Evolutionary conservation across 2,888 invertebrate species (phyloP).

Genomic region (Drosophila nigricruria): DNA sequence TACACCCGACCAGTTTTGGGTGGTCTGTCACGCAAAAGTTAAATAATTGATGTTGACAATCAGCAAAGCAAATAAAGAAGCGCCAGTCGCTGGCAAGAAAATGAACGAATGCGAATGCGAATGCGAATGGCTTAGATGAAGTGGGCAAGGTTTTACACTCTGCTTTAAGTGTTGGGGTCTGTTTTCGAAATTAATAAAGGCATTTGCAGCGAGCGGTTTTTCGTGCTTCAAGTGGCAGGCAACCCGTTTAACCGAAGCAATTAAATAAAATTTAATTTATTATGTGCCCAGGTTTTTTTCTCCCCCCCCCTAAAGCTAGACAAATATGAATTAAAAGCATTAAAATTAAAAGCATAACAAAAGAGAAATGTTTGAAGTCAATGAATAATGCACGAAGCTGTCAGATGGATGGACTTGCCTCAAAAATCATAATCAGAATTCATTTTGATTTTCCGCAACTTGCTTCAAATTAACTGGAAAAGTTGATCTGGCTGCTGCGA

Average conservation of each 20-base stretch:
- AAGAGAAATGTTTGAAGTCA: not conserved
- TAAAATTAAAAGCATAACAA: conserved; percentile 26
- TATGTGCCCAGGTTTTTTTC: conserved; percentile 37
- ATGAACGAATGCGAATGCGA: conserved; percentile 43
- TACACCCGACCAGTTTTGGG: conserved; percentile 22
- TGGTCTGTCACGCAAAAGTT: conserved; percentile 73
- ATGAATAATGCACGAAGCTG: conserved; percentile 21
- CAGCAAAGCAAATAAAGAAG: conserved; percentile 82
- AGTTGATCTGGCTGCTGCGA: not conserved
- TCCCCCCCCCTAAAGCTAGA: conserved; percentile 26
- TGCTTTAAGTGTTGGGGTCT: conserved; percentile 44
- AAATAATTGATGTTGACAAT: conserved; percentile 84
- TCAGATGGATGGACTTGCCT: not conserved
- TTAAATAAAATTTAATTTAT: conserved; percentile 69
- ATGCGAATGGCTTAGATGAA: conserved; percentile 39
- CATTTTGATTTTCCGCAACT: conserved; percentile 11
- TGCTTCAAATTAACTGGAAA: conserved; percentile 4
- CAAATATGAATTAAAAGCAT: conserved; percentile 39
- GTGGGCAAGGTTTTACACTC: conserved; percentile 38
- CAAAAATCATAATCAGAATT: conserved; percentile 13
- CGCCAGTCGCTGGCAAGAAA: conserved; percentile 44
- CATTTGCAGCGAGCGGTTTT: conserved; percentile 48
- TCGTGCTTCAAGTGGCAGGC: conserved; percentile 47
- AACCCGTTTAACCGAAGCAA: conserved; percentile 53
- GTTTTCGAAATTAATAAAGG: conserved; percentile 68